These are phyloP conservation scores for Anseranas semipalmata DNA, from an alignment of 2,113 vertebrate species.

Conservation along the genomic window DNA sequence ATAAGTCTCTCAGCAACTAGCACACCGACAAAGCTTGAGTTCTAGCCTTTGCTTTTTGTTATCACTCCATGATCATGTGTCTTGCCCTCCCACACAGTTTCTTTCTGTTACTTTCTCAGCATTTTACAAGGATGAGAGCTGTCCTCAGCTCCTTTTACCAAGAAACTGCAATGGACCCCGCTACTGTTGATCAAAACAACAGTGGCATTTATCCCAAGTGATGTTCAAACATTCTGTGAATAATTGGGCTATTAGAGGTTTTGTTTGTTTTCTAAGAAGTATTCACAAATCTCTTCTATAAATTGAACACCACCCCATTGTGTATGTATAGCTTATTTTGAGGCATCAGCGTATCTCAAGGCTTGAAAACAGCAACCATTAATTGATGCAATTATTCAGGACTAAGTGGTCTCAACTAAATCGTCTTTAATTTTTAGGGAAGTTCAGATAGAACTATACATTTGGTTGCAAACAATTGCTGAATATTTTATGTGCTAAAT, in stretches of 20 bases:
- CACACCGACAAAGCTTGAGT: not conserved
- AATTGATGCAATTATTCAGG: not conserved
- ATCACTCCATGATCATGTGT: not conserved
- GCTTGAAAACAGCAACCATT: not conserved
- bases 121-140: fast-evolving
- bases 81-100: not conserved
- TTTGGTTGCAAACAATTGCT: not conserved
- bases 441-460: not conserved
- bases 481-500: not conserved
- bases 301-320: not conserved
- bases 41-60: not conserved
- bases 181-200: not conserved
- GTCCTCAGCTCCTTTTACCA: not conserved
- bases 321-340: not conserved
- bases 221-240: not conserved
- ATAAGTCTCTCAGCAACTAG: not conserved
- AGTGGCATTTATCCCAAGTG: not conserved
- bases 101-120: not conserved
- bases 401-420: not conserved
- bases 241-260: not conserved
- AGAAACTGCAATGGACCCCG: not conserved
- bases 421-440: not conserved
- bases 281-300: not conserved
- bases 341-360: not conserved
- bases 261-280: not conserved